Base-by-base conservation (phyloP, 2,113 vertebrate genomes). In the Lycaon pictus region DNA sequence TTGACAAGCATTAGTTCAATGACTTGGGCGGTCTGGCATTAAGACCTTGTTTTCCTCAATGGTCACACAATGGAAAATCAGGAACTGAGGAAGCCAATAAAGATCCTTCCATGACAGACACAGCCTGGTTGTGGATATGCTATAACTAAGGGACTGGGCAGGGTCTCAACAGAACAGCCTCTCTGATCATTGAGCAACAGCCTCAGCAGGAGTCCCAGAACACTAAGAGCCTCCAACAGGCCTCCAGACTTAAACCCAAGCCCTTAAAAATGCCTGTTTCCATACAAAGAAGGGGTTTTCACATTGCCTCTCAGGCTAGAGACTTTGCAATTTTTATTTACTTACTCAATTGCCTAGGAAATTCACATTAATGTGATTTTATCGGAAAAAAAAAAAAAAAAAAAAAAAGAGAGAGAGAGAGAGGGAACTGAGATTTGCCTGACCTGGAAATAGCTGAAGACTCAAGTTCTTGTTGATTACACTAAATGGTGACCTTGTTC, bases 301-400 rank as follows among this genome's bases (percentile, higher is more conserved):
- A 79, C 11, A n/a, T 19, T 32, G 80, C 37, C 63, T 90, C 72
- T 53, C n/a, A 29, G 76, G 58, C 48, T 86, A 11, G 16, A 90
- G 55, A 69, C 37, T 56, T n/a, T 22, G 13, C 43, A 22, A 90
- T 51, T 60, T 87, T 76, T 51, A 94, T 53, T 84, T 81, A 94
- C 37, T 58, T 67, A 65, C 20, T 67, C 56, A 32, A 55, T 67
- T 72, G 71, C 53, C 55, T 72, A 95, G 43, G 43, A 96, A 88
- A 94, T 87, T 86, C 69, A 90, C 5, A 80, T 43, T 76, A 35
- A 56, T 35, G 32, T 60, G 27, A 65, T 94, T 88, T 93, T 65
- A 95, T 65, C 43, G 63, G 17, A 13, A 62, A 71, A 32, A 27
- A 62, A 16, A 20, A 32, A 71, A 22, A 53, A 55, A 29, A 56